Evolutionary conservation across 2,888 invertebrate species (phyloP).

Genomic region (Eilema griseolum): DNA sequence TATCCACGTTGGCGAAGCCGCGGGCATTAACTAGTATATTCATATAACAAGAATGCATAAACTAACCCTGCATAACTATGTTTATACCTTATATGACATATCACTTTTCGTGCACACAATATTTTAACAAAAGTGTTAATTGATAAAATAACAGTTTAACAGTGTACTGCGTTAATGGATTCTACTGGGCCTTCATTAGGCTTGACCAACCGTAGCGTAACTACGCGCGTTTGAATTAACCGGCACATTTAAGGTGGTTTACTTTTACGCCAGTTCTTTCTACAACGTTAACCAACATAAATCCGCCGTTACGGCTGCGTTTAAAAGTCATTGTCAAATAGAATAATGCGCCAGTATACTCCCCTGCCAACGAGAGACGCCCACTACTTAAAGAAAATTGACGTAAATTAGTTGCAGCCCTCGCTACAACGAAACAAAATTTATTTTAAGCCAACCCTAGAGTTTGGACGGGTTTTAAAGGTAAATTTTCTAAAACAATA

Average conservation of each 20-base stretch:
- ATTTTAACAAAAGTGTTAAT: conserved; percentile 24
- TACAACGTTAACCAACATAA: too few relatives aligned
- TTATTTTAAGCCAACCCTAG: conserved; percentile 3
- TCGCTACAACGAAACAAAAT: conserved; percentile 16
- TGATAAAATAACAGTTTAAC: conserved; percentile 37
- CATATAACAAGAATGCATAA: too few relatives aligned
- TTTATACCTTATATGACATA: neutral
- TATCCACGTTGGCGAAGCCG: too few relatives aligned
- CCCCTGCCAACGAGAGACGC: conserved; percentile 17
- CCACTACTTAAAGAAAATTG: conserved; percentile 29
- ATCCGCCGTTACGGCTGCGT: too few relatives aligned
- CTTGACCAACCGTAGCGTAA: too few relatives aligned
- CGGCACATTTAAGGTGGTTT: too few relatives aligned
- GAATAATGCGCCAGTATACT: conserved; percentile 30
- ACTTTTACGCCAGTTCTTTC: too few relatives aligned
- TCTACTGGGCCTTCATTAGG: conserved; percentile 7
- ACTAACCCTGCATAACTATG: too few relatives aligned
- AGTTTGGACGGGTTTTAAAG: conserved; percentile 13
- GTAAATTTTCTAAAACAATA: conserved; percentile 10
- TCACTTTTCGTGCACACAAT: conserved; percentile 17
- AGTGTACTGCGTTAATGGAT: conserved; percentile 38
- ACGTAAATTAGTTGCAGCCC: conserved; percentile 27
- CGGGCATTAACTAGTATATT: too few relatives aligned
- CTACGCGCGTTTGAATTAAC: too few relatives aligned
- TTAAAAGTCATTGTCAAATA: too few relatives aligned